Evolutionary conservation across 2,113 vertebrate genomes (phyloP).

Genomic region (Tricholaema leucomelas): DNA sequence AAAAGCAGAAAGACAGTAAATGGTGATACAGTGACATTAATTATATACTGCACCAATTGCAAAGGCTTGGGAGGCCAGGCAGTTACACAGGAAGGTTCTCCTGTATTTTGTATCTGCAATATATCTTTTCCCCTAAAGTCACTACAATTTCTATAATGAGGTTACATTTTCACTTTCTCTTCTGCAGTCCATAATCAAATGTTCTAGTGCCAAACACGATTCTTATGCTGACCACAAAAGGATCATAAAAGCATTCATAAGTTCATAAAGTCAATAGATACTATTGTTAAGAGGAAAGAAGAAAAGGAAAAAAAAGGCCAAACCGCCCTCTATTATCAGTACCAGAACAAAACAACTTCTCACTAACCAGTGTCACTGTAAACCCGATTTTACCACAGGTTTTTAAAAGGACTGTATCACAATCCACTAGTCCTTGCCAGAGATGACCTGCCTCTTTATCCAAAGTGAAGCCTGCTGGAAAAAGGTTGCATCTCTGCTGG

Average conservation of each 20-base stretch:
- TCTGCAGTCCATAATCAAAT: neutral
- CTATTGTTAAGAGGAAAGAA: neutral
- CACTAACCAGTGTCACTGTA: neutral
- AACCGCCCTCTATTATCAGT: neutral
- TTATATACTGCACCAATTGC: neutral
- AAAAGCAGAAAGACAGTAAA: neutral
- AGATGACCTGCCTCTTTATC: neutral
- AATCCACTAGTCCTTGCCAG: neutral
- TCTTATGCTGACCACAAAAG: neutral
- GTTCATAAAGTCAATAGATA: neutral
- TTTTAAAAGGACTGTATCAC: neutral
- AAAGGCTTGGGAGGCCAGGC: neutral
- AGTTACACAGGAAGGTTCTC: neutral
- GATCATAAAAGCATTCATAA: neutral
- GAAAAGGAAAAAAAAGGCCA: neutral
- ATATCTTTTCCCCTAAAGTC: neutral
- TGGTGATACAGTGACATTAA: neutral
- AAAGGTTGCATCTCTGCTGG: neutral
- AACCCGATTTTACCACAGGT: neutral
- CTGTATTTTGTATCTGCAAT: neutral
- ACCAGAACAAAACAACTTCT: neutral
- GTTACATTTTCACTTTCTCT: slow-evolving; percentile 34
- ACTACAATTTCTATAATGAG: slow-evolving; percentile 2
- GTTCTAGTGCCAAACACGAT: neutral
- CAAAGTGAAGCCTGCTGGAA: neutral